phyloP scores from a whole-genome alignment of 2,888 invertebrate species.

The Euproctis similis region DNA sequence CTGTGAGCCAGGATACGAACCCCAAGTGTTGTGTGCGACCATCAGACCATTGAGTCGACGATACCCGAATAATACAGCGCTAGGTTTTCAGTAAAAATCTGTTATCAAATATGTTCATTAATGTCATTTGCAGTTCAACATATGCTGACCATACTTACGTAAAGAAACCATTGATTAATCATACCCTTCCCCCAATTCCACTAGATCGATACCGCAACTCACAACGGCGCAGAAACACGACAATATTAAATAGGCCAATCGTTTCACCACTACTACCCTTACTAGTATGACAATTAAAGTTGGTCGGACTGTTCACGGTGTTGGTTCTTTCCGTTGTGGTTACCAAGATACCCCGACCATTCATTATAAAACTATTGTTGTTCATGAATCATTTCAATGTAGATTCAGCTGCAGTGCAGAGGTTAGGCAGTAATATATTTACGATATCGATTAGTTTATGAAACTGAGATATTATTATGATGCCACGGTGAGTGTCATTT shows the following conservation, averaged over 20 bases:
- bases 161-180: too few species aligned
- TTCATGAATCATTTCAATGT: constrained; percentile 43
- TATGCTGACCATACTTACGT: too few species aligned
- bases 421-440: constrained; percentile 18
- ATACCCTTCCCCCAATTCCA: too few species aligned
- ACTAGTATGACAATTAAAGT: constrained; percentile 32
- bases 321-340: constrained; percentile 40
- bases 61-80: too few species aligned
- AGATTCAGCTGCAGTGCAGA: constrained; percentile 30
- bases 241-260: constrained; percentile 32
- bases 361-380: constrained; percentile 24
- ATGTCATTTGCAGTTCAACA: too few species aligned
- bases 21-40: too few species aligned
- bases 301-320: constrained; percentile 18
- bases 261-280: constrained; percentile 17
- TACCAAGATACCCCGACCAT: constrained; percentile 43
- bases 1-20: too few species aligned
- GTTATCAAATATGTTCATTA: too few species aligned
- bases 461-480: constrained; percentile 66
- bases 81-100: too few species aligned
- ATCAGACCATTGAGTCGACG: too few species aligned
- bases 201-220: constrained; percentile 63
- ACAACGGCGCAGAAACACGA: constrained; percentile 58
- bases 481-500: constrained; percentile 51
- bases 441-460: constrained; percentile 40